A percentile compares a stretch with the other conserved stretches of the same genome.
Evolutionary conservation across 2,797 vertebrate genomes (phyloP).

Genomic region (Microchirus variegatus): DNA sequence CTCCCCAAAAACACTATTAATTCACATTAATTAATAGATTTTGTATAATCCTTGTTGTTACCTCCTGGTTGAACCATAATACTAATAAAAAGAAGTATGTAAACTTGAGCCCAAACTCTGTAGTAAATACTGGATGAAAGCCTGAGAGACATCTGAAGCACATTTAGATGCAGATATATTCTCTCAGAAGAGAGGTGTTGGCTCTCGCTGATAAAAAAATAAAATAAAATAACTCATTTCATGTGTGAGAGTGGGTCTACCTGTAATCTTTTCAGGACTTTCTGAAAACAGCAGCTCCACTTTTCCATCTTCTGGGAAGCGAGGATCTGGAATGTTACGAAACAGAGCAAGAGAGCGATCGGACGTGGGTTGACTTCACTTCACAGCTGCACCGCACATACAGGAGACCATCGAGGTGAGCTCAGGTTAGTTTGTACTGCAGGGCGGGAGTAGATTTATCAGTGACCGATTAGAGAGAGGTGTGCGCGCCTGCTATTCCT

Average conservation of each 20-base stretch:
- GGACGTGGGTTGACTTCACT: conserved; percentile 18
- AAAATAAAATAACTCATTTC: not conserved
- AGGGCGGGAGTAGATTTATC: conserved; percentile 32
- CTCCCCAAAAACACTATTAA: not conserved
- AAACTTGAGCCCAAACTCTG: not conserved
- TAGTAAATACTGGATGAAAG: conserved; percentile 4
- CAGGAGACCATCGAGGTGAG: conserved; percentile 32
- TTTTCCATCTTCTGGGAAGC: conserved; percentile 87
- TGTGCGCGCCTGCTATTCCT: not conserved
- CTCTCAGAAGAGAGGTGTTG: too few relatives aligned
- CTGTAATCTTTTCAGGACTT: conserved; percentile 84
- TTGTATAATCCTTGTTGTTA: too few relatives aligned
- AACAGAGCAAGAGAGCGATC: conserved; percentile 36
- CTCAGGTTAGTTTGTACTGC: conserved; percentile 36
- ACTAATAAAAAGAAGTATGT: not conserved
- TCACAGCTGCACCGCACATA: conserved; percentile 46
- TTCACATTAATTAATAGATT: too few relatives aligned
- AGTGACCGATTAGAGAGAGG: conserved; percentile 36
- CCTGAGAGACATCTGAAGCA: conserved; percentile 4
- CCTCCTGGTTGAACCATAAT: too few relatives aligned
- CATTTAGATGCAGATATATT: conserved; percentile 9
- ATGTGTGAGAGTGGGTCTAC: conserved; percentile 50
- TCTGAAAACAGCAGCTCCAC: conserved; percentile 89
- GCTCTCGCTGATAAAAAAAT: not conserved
- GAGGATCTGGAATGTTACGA: conserved; percentile 79